Conservation (phyloP, 2,888 invertebrate species). For the Herminia tarsipennalis region DNA sequence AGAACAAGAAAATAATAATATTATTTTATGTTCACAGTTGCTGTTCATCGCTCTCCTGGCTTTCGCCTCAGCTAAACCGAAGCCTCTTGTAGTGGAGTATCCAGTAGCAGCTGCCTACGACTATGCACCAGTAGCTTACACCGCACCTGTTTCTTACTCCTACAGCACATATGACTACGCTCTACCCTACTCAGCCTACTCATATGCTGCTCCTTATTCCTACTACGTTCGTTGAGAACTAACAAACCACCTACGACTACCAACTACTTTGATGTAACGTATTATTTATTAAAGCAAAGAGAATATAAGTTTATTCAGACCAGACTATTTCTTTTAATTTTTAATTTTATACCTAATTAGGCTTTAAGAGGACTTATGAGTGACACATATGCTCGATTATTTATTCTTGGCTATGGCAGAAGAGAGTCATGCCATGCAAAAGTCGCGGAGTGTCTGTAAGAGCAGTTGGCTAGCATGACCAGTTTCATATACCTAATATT, state of each 20-base stretch:
- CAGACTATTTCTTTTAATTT: background rate
- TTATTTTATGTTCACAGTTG: conserved; percentile 50
- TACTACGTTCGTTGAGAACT: conserved; percentile 67
- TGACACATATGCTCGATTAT: too few species aligned
- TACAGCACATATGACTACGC: conserved; percentile 70
- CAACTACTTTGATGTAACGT: conserved; percentile 8
- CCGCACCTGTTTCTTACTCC: conserved; percentile 76
- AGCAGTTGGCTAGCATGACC: too few species aligned
- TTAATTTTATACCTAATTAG: too few species aligned
- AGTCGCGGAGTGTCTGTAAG: too few species aligned
- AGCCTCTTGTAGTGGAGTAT: conserved; percentile 72
- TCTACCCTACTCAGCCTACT: conserved; percentile 64
- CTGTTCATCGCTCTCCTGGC: conserved; percentile 83
- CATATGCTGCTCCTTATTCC: conserved; percentile 66
- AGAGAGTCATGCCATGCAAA: too few species aligned
- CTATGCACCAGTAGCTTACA: conserved; percentile 75
- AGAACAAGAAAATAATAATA: background rate
- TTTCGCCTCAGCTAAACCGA: conserved; percentile 80
- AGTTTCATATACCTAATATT: too few species aligned
- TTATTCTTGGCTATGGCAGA: too few species aligned
- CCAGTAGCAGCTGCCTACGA: conserved; percentile 69
- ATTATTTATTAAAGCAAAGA: conserved; percentile 13
- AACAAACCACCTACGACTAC: background rate
- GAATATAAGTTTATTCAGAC: conserved; percentile 27
- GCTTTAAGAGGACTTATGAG: too few species aligned